Evolutionary conservation across 2,888 invertebrate genomes (phyloP).

Genomic region (Chouioia cunea): DNA sequence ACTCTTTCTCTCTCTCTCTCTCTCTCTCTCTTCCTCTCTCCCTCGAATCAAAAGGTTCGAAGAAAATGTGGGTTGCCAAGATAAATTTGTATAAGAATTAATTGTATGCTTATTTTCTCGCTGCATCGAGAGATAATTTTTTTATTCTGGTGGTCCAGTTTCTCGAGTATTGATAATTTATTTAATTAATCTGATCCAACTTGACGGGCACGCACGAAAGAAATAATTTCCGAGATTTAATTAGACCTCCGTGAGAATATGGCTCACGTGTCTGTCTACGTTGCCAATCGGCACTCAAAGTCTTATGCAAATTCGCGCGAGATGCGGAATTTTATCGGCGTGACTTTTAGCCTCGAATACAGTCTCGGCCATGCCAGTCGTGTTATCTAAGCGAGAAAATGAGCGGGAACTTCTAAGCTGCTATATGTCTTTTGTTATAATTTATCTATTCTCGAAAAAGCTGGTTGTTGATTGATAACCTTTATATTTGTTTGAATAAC

Average conservation of each 20-base stretch:
- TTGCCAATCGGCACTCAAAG: slow-evolving; percentile 2
- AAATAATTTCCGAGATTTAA: slow-evolving; percentile 25
- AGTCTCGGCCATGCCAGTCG: slow-evolving; percentile 1
- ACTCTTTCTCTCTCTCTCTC: neutral
- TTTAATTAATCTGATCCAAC: neutral
- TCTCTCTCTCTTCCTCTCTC: neutral
- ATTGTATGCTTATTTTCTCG: slow-evolving; percentile 15
- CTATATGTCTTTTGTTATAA: too few relatives aligned
- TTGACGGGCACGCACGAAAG: neutral
- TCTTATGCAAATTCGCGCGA: slow-evolving; percentile 24
- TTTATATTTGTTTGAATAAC: too few relatives aligned
- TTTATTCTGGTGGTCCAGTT: neutral
- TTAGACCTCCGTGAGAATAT: slow-evolving; percentile 17
- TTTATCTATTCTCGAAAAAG: too few relatives aligned
- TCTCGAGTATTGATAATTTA: neutral
- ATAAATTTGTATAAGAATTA: slow-evolving; percentile 35
- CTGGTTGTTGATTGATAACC: too few relatives aligned
- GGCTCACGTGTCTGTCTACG: neutral
- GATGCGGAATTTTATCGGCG: slow-evolving; percentile 25
- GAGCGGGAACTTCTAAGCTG: too few relatives aligned
- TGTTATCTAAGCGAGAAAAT: too few relatives aligned
- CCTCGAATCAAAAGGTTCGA: slow-evolving; percentile 18
- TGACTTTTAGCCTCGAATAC: slow-evolving; percentile 32
- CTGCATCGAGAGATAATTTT: too few relatives aligned
- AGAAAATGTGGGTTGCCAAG: slow-evolving; percentile 30